phyloP scores from a whole-genome alignment of 2,888 invertebrate species.

The Desoria tigrina region DNA sequence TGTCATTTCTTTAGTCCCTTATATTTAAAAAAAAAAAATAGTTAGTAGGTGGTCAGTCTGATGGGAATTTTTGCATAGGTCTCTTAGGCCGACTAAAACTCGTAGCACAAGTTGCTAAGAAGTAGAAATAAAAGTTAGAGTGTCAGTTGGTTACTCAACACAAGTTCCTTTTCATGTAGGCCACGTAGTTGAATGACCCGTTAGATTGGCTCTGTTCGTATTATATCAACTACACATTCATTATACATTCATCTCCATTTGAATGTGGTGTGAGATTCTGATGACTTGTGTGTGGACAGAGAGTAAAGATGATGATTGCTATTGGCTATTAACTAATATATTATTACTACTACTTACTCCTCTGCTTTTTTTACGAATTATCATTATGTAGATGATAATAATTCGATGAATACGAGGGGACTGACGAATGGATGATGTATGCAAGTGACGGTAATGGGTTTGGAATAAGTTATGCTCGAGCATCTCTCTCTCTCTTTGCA shows the following conservation, averaged over 20 bases:
- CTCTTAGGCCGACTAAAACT: too few relatives aligned
- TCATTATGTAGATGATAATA: not conserved
- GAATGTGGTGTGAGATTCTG: too few relatives aligned
- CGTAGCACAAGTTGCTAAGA: conserved; percentile 39
- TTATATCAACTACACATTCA: conserved; percentile 23
- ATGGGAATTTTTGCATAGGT: too few relatives aligned
- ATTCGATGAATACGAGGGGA: too few relatives aligned
- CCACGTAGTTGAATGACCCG: conserved; percentile 54
- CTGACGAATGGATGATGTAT: conserved; percentile 5
- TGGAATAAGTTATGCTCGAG: not conserved
- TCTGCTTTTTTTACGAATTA: conserved; percentile 2
- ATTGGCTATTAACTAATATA: too few relatives aligned
- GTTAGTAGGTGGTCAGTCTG: too few relatives aligned
- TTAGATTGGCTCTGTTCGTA: conserved; percentile 38
- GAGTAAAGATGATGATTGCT: too few relatives aligned
- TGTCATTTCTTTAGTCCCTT: too few relatives aligned
- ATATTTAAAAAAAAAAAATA: too few relatives aligned
- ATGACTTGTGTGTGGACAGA: too few relatives aligned
- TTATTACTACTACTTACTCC: not conserved
- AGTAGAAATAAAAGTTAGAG: conserved; percentile 38
- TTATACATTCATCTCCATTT: conserved; percentile 10
- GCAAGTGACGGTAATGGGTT: conserved; percentile 10
- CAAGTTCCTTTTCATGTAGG: conserved; percentile 53
- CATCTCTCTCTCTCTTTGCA: too few relatives aligned
- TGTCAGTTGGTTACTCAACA: conserved; percentile 52